Evolutionary conservation across 2,113 vertebrate genomes (phyloP).

Genomic region (Macrotis lagotis): DNA sequence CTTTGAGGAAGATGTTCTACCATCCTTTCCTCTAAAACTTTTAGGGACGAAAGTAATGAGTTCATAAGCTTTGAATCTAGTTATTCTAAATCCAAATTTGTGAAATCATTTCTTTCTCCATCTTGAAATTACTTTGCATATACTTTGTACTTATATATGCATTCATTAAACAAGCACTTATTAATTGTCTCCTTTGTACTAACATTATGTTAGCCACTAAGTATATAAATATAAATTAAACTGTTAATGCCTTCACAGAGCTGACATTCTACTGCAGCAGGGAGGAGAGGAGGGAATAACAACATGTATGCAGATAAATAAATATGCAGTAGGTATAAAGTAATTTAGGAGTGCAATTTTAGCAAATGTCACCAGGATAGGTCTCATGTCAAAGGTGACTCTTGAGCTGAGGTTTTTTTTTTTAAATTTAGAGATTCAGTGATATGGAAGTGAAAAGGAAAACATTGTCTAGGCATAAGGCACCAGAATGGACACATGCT

Average conservation of each 20-base stretch:
- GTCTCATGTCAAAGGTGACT: not conserved
- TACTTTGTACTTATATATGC: not conserved
- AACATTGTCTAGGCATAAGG: not conserved
- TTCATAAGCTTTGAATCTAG: not conserved
- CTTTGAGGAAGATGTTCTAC: not conserved
- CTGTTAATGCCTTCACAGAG: not conserved
- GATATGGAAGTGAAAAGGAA: not conserved
- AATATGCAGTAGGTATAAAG: not conserved
- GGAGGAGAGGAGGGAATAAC: not conserved
- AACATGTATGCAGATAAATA: not conserved
- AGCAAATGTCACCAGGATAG: not conserved
- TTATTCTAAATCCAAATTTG: not conserved
- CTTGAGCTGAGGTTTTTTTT: not conserved
- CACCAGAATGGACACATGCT: not conserved
- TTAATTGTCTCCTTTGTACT: not conserved
- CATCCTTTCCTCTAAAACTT: not conserved
- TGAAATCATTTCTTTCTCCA: not conserved
- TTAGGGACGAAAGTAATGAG: not conserved
- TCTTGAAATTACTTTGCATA: not conserved
- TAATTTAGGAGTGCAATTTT: not conserved
- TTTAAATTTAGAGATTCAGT: not conserved
- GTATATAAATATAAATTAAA: not conserved
- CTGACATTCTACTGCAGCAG: not conserved
- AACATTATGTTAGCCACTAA: not conserved
- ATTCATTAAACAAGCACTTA: not conserved